Evolutionary conservation across 2,113 vertebrate species (phyloP), one percentile per base, ranked within the genome.

Genomic region (Caretta caretta): DNA sequence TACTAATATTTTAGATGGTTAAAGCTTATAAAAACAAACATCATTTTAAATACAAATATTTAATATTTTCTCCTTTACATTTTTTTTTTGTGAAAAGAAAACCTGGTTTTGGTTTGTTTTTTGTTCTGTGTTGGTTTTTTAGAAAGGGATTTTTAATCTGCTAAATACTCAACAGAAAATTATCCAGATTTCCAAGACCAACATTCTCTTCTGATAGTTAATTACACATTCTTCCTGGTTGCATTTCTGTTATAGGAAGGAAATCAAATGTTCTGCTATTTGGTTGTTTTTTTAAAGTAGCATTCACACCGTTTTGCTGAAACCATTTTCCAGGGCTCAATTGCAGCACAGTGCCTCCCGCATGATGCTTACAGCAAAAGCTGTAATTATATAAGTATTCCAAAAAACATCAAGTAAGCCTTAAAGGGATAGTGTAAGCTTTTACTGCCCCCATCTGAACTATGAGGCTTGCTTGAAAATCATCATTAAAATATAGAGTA

Each of bases 401-500:
- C 96, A 92, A 96, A 97, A 97, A 88, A 94, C 90, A 97, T 96
- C 94, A 97, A 95, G 92, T 80, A 97, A 95, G 83, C 96, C 96
- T 98, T 98, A 97, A 97, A 97, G 93, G 97, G 96, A 97, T 91
- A 98, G 96, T 11, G 48, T 96, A 96, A 97, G 97, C 94, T 97
- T 98, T 98, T 98, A 98, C 97, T 95, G 93, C 95, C 96, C 98
- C 97, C 98, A 4, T 82, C 97, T 98, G 98, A 98, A 98, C 96
- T 97, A 49, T 96, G 97, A 98, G 91, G 90, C 96, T 97, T 94
- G 93, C 97, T 96, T 97, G 97, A 98, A 98, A 98, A 97, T 95
- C 92, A 95, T 96, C 96, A 98, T 98, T 97, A 98, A 97, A 97
- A 98, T 98, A 96, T 96, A 98, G 93, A 97, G 92, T 96, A 96